Conservation (phyloP, 2,888 invertebrate species). For the Eupithecia inturbata region DNA sequence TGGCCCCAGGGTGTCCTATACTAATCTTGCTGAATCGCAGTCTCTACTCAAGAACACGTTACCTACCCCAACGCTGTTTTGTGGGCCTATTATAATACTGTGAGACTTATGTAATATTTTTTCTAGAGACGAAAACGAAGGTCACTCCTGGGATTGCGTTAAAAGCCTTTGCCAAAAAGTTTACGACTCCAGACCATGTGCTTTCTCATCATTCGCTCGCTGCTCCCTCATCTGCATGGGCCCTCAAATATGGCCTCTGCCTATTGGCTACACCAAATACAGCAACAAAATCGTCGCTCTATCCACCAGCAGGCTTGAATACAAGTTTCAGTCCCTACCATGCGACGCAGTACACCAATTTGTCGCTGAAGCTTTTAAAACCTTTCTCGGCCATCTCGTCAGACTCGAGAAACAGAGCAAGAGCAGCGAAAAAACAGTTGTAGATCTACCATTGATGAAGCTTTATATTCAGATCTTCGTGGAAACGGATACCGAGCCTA, state of each 20-base stretch:
- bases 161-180: slow-evolving; percentile 61
- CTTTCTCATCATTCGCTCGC: slow-evolving; percentile 82
- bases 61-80: neutral
- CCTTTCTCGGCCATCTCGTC: slow-evolving; percentile 77
- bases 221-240: slow-evolving; percentile 89
- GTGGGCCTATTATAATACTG: neutral
- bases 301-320: slow-evolving; percentile 80
- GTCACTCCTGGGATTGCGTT: slow-evolving; percentile 57
- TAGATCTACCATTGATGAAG: slow-evolving; percentile 51
- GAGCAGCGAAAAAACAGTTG: slow-evolving; percentile 45
- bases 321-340: slow-evolving; percentile 71
- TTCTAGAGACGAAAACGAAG: slow-evolving; percentile 6
- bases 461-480: slow-evolving; percentile 79
- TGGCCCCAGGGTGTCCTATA: too few species aligned
- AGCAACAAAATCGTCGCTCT: slow-evolving; percentile 85
- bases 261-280: slow-evolving; percentile 86
- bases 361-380: slow-evolving; percentile 74
- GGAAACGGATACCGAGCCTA: slow-evolving; percentile 80
- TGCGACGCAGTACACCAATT: slow-evolving; percentile 61
- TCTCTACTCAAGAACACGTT: neutral
- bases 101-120: neutral
- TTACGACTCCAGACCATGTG: slow-evolving; percentile 47
- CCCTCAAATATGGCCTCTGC: slow-evolving; percentile 90
- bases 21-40: neutral
- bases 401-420: slow-evolving; percentile 72